These are phyloP conservation scores for Lamprologus ornatipinnis DNA, from an alignment of 2,113 vertebrate species.

Conservation along the genomic window DNA sequence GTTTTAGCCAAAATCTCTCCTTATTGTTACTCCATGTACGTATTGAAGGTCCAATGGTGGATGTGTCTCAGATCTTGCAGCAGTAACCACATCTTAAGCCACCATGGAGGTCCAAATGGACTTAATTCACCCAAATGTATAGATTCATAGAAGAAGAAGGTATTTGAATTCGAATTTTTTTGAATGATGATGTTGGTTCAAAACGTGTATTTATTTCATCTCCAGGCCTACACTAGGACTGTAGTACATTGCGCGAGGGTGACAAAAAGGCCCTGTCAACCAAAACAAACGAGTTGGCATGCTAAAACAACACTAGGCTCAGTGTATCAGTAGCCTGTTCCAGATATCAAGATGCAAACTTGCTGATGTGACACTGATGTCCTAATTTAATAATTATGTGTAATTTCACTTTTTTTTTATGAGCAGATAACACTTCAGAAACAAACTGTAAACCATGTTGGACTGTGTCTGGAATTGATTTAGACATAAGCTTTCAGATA, in stretches of 20 bases:
- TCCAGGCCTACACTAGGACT: background rate
- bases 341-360: background rate
- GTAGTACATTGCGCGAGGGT: background rate
- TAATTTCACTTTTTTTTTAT: background rate
- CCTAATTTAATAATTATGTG: background rate
- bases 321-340: background rate
- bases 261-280: background rate
- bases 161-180: background rate
- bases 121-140: constrained; percentile 17
- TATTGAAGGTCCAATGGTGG: background rate
- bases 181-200: background rate
- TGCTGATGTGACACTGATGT: background rate
- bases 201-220: background rate
- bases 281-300: background rate
- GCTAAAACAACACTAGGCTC: background rate
- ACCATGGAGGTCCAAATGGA: constrained; percentile 30
- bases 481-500: background rate
- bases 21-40: constrained; percentile 2
- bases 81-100: background rate
- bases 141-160: constrained; percentile 8
- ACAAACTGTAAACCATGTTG: background rate
- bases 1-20: background rate
- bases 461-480: background rate
- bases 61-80: constrained; percentile 14
- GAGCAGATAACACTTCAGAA: background rate